Base-by-base conservation (phyloP, 2,797 vertebrate genomes). In the Alectoris magna region DNA sequence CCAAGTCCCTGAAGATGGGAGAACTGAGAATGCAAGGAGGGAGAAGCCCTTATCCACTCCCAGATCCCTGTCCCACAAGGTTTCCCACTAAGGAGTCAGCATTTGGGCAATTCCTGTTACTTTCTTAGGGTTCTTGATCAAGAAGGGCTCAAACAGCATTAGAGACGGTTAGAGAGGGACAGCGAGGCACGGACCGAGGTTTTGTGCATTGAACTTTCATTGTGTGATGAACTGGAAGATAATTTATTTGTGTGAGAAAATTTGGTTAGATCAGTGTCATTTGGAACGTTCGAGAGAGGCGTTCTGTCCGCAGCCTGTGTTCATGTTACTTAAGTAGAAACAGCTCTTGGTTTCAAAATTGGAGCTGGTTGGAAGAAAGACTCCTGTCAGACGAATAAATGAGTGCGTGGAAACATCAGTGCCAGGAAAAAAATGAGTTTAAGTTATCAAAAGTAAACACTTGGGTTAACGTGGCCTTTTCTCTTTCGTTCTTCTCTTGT, bases 221-320 rank as follows among this genome's bases (percentile, higher is more conserved):
- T 58, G 64, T 39, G 13, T 58, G 53, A 62, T 5, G n/a, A 70
- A 34, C 84, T 82, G 71, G 87, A 93, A 83, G 51, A 44, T 53
- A 71, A 51, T 91, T 95, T 76, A 53, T 87, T 85, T 93, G 88
- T 89, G 81, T 92, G 91, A 92, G 87, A 84, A 89, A 29, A 53
- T 64, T 63, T 78, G 55, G 75, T 85, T 87, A 46, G 60, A 90
- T 67, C 78, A 92, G 83, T 21, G 77, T 12, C 0, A 69, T 94
- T 91, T 87, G 71, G 70, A 58, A 78, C 73, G 21, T 86, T 63
- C 91, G 91, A 59, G 78, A 91, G 89, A 92, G 53, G 56, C 89
- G 63, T 84, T 79, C 73, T 85, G 82, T 90, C 93, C 88, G 91
- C 88, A 82, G 44, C 78, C 71, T 87, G 73, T 82, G 95, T 90